These are phyloP conservation scores for Rhodophaea formosa DNA, from an alignment of 2,888 invertebrate species.

Conservation along the genomic window DNA sequence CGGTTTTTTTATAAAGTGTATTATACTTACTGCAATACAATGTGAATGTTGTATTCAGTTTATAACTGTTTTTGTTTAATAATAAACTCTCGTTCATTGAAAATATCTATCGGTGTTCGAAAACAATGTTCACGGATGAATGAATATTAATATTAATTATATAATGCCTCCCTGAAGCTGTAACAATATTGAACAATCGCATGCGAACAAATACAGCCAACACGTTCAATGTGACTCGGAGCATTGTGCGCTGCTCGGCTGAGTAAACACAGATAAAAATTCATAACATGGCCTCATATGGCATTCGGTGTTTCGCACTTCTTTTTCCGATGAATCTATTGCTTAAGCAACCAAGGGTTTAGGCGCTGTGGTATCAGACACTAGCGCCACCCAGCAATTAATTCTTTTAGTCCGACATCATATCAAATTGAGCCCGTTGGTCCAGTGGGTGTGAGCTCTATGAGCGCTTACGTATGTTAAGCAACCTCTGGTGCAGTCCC, in stretches of 20 bases:
- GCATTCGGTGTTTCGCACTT: neutral
- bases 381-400: too few species aligned
- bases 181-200: neutral
- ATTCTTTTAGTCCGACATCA: too few species aligned
- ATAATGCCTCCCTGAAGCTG: conserved; percentile 8
- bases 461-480: too few species aligned
- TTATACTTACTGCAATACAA: too few species aligned
- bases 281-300: conserved; percentile 25
- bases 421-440: too few species aligned
- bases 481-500: too few species aligned
- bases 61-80: too few species aligned
- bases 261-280: conserved; percentile 33
- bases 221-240: conserved; percentile 21
- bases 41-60: too few species aligned
- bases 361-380: too few species aligned
- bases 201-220: neutral
- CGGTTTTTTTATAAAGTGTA: too few species aligned
- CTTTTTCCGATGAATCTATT: neutral
- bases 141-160: neutral
- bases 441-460: too few species aligned
- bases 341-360: neutral
- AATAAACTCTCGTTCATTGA: neutral
- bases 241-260: conserved; percentile 33
- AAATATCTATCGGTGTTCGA: neutral
- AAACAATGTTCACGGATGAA: neutral